phyloP scores from a whole-genome alignment of 2,797 vertebrate species.

The Dallia pectoralis region DNA sequence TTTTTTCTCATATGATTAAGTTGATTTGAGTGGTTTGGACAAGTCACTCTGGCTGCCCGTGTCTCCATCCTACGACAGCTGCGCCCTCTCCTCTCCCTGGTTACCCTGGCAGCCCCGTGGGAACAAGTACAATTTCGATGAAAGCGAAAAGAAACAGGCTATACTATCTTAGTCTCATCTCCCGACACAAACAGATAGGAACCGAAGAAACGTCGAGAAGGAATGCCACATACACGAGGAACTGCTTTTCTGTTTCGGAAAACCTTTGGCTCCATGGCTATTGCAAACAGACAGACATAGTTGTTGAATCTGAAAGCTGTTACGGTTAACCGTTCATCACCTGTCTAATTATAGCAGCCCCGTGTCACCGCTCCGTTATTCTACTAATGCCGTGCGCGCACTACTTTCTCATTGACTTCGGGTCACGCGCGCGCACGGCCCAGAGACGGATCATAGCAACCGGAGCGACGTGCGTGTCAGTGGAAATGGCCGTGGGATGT shows the following conservation, averaged over 20 bases:
- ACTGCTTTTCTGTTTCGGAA: slow-evolving; percentile 42
- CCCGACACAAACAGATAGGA: neutral
- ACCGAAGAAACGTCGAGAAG: neutral
- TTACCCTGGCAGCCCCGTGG: neutral
- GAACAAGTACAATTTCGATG: neutral
- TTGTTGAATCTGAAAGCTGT: slow-evolving; percentile 1
- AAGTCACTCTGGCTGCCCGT: neutral
- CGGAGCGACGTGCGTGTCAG: neutral
- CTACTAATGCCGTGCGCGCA: neutral
- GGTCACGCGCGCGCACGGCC: neutral
- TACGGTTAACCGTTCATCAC: slow-evolving; percentile 14
- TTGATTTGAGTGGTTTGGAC: slow-evolving; percentile 10
- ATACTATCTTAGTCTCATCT: neutral
- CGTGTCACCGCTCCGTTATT: slow-evolving; percentile 19
- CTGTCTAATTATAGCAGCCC: slow-evolving; percentile 43
- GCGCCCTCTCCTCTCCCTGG: neutral
- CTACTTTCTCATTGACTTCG: neutral
- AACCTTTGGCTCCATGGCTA: slow-evolving; percentile 13
- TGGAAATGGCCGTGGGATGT: slow-evolving; percentile 60
- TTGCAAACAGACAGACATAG: slow-evolving; percentile 28
- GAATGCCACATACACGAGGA: slow-evolving; percentile 19
- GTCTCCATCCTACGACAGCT: slow-evolving; percentile 4
- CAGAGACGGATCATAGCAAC: slow-evolving; percentile 8
- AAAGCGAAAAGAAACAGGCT: neutral
- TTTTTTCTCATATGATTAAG: neutral